Evolutionary conservation across 2,113 vertebrate species (phyloP).

Genomic region (Caloenas nicobarica): DNA sequence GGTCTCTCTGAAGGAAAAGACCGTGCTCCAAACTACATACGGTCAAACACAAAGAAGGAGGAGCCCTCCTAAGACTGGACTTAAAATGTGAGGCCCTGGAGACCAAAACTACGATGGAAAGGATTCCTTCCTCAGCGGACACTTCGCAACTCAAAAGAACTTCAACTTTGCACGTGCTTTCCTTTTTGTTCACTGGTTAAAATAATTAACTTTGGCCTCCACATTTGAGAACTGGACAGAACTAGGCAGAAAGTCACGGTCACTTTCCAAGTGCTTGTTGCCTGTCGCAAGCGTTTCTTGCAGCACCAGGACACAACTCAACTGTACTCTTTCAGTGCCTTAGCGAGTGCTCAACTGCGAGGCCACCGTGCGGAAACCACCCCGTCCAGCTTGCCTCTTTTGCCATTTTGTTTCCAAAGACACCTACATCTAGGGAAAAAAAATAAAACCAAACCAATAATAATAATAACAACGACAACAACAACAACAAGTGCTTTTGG

Average conservation of each 20-base stretch:
- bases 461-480: too few species aligned
- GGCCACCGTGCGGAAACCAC: not conserved
- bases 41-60: not conserved
- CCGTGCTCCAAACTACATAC: fast-evolving
- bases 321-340: not conserved
- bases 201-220: not conserved
- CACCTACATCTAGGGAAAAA: not conserved
- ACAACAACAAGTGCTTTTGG: too few species aligned
- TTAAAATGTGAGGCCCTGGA: not conserved
- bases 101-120: not conserved
- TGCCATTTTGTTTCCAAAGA: not conserved
- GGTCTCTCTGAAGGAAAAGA: not conserved
- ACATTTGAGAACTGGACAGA: not conserved
- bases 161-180: not conserved
- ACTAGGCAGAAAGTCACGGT: not conserved
- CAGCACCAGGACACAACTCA: not conserved
- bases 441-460: too few species aligned
- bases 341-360: not conserved
- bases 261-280: not conserved
- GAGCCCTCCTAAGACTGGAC: not conserved
- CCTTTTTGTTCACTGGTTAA: not conserved
- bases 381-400: not conserved
- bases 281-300: not conserved
- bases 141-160: not conserved
- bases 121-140: not conserved